Evolutionary conservation across 2,797 vertebrate species (phyloP), one percentile per base, ranked within the genome.

Genomic region (Etheostoma perlongum): DNA sequence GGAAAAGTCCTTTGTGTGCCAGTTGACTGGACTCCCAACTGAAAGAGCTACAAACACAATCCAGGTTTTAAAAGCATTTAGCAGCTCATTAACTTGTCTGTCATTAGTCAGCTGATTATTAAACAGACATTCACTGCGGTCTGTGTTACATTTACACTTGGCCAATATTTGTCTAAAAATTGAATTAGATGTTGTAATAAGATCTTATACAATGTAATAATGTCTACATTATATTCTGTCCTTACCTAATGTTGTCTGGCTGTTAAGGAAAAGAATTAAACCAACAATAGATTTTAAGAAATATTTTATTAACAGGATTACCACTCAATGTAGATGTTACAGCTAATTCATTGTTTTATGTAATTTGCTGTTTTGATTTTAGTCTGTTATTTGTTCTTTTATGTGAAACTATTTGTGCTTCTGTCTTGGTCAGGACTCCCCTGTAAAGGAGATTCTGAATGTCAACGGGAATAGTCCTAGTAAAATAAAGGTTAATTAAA

Each of bases 1-100:
- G 59, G 30, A 67, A 77, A 73, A 44, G 27, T 30, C 42, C 25
- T 80, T 65, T 64, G 25, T 76, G 60, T 64, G 42, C 12, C 33
- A 57, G 10, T 51, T 16, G 21, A 12, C 48, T 59, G 55, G 25
- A 54, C 19, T 51, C 14, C 14, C n/a, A 40, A 51, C 27, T 67
- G 19, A 69, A 58, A 53, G 18, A 60, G 14, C n/a, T 25, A 11
- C 12, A 44, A 13, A 64, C n/a, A 58, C 8, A 67, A 5, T 1
- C 4, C 2, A 12, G 48, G 27, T 36, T 49, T 68, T 46, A 58
- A 47, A 52, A 46, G n/a, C 42, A 60, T 64, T 47, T 51, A 52
- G 54, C 33, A 72, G 51, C 48, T 67, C 52, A 23, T 73, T 23
- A 64, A 60, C 27, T 67, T 36, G 55, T 25, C 25, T 18, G 7